phyloP scores from a whole-genome alignment of 2,888 invertebrate genomes.

The Scaptomyza tumidula region DNA sequence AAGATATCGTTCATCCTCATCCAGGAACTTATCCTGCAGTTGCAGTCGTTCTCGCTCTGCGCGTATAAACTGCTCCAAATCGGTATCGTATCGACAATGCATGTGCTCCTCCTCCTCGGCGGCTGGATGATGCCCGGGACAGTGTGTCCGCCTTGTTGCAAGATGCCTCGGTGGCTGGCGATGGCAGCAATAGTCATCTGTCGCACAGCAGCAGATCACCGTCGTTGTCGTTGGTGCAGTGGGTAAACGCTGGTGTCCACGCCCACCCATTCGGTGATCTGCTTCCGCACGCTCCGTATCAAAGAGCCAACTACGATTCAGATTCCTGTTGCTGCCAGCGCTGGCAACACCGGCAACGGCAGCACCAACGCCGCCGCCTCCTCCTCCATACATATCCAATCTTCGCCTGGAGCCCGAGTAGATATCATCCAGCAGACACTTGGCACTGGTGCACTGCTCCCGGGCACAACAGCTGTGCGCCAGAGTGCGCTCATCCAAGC shows the following conservation, averaged over 20 bases:
- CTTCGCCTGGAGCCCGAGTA: constrained; percentile 71
- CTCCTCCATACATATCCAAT: constrained; percentile 26
- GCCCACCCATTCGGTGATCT: constrained; percentile 64
- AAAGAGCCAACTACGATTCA: constrained; percentile 78
- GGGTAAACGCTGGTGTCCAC: constrained; percentile 48
- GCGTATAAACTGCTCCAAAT: constrained; percentile 83
- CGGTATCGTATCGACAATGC: constrained; percentile 82
- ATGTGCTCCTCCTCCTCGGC: constrained; percentile 83
- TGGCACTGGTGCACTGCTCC: constrained; percentile 83
- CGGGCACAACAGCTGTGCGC: constrained; percentile 81
- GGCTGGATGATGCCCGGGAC: constrained; percentile 82
- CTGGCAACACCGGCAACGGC: constrained; percentile 29
- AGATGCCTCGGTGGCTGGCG: constrained; percentile 72
- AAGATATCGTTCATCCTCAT: constrained; percentile 83
- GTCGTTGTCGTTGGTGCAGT: constrained; percentile 62
- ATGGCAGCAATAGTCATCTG: constrained; percentile 83
- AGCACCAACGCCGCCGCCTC: not conserved
- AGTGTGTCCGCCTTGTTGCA: constrained; percentile 59
- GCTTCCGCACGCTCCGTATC: constrained; percentile 73
- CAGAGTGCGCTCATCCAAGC: constrained; percentile 72
- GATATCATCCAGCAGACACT: constrained; percentile 83
- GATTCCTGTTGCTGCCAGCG: constrained; percentile 80
- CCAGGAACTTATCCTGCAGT: constrained; percentile 83
- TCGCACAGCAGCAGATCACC: constrained; percentile 82
- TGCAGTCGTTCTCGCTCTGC: constrained; percentile 83